Evolutionary conservation across 1,140 invertebrate genomes (phyloP).

Genomic region (Linepithema humile): DNA sequence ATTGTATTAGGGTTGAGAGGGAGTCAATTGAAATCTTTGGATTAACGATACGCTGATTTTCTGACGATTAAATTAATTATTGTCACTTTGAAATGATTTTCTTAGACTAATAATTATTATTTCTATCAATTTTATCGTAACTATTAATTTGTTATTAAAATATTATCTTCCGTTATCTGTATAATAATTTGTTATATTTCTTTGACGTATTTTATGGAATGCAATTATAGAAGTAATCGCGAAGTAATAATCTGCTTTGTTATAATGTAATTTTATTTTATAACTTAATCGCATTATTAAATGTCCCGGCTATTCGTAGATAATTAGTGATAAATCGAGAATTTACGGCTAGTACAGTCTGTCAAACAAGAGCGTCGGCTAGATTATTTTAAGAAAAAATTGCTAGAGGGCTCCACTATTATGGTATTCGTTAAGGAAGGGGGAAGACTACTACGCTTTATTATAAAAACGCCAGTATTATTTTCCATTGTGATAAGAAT

Average conservation of each 20-base stretch:
- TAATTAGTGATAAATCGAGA: constrained; percentile 50
- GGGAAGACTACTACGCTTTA: too few species aligned
- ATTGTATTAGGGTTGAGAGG: background rate
- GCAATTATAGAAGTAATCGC: too few species aligned
- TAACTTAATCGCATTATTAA: background rate
- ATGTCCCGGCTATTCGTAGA: constrained; percentile 5
- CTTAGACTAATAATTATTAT: background rate
- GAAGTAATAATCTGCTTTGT: background rate
- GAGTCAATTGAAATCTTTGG: background rate
- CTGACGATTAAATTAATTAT: background rate
- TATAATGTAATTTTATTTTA: background rate
- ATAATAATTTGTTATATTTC: background rate
- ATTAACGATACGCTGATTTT: background rate
- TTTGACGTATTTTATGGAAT: background rate
- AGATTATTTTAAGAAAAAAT: too few species aligned
- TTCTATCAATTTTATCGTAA: background rate
- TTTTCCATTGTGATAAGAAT: too few species aligned
- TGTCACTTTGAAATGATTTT: background rate
- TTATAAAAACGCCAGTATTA: too few species aligned
- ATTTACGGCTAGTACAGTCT: too few species aligned
- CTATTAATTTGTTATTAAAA: background rate
- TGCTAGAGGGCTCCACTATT: too few species aligned
- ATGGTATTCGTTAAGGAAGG: too few species aligned
- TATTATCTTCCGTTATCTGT: background rate
- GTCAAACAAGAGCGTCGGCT: too few species aligned